These are phyloP conservation scores for Arnoldichthys spilopterus DNA, from an alignment of 2,797 vertebrate genomes.

Conservation along the genomic window DNA sequence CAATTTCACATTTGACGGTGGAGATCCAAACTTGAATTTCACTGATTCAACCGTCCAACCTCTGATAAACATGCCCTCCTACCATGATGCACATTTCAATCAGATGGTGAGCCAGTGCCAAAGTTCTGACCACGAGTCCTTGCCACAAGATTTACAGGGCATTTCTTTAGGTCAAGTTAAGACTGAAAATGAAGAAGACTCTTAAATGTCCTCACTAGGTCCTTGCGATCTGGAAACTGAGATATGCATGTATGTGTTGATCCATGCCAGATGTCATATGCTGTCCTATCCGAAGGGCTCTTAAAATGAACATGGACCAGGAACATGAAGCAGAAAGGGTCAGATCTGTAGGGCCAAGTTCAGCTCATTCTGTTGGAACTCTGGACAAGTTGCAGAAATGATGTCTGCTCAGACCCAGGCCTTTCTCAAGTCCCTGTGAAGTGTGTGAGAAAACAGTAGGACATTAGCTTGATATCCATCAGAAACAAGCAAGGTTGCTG, in stretches of 20 bases:
- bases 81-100: conserved; percentile 73
- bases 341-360: conserved; percentile 1
- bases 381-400: conserved; percentile 14
- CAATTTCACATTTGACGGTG: conserved; percentile 35
- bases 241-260: conserved; percentile 13
- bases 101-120: conserved; percentile 69
- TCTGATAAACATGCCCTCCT: conserved; percentile 67
- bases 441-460: background rate
- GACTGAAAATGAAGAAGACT: conserved; percentile 58
- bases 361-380: background rate
- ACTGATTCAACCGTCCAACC: conserved; percentile 34
- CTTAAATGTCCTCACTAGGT: conserved; percentile 56
- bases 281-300: background rate
- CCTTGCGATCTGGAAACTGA: conserved; percentile 4
- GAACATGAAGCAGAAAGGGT: conserved; percentile 8
- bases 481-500: background rate
- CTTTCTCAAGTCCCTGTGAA: background rate
- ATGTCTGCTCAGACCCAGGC: background rate
- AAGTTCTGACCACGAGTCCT: conserved; percentile 53
- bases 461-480: background rate
- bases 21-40: conserved; percentile 66
- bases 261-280: conserved; percentile 17
- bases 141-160: conserved; percentile 61
- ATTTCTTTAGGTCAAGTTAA: conserved; percentile 49
- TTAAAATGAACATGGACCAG: conserved; percentile 6